Evolutionary conservation across 2,888 invertebrate species (phyloP), one percentile per base, ranked within the genome.

Genomic region (Operophtera brumata): DNA sequence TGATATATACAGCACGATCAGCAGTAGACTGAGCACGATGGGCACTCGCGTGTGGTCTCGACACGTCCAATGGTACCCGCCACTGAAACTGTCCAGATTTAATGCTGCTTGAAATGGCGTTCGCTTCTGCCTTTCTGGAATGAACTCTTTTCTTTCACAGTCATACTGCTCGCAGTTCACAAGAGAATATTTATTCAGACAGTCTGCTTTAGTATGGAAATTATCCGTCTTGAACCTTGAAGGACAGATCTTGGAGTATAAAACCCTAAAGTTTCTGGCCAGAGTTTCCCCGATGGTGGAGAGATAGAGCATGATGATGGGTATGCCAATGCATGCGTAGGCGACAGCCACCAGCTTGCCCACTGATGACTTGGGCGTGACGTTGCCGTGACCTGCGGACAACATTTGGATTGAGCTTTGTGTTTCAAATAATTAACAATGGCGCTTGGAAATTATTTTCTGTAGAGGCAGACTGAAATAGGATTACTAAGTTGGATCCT

Each of bases 271-370:
- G 70, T 92, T 93, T 45, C 94, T 91, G n/a, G 96, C 96, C 41
- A 97, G 89, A 12, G 95, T 94, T 75, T 96, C 96, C 39, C 97
- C 97, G 64, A 96, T 94, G 45, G 96, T 96, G 48, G 96, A 96
- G 50, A 97, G 91, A 83, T 97, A 97, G 47, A 97, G 92, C 80
- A 97, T 91, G 89, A 97, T 95, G 71, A 97, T 91, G 14, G 97
- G 97, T 67, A 97, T 97, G 47, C 97, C 97, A 57, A 96, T 91
- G 57, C 96, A 92, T 0, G 96, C 96, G 84, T 96, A 97, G 54
- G 94, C 90, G 62, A 96, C 93, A n/a, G 96, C 96, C 57, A 94
- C 95, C 66, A 96, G 82, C 69, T 94, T 94, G 40, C 96, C 96
- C 91, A 93, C 94, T 35, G 94, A 90, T 3, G 96, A 96, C 67